phyloP scores from a whole-genome alignment of 2,888 invertebrate genomes.

The Dynastes hyllus region DNA sequence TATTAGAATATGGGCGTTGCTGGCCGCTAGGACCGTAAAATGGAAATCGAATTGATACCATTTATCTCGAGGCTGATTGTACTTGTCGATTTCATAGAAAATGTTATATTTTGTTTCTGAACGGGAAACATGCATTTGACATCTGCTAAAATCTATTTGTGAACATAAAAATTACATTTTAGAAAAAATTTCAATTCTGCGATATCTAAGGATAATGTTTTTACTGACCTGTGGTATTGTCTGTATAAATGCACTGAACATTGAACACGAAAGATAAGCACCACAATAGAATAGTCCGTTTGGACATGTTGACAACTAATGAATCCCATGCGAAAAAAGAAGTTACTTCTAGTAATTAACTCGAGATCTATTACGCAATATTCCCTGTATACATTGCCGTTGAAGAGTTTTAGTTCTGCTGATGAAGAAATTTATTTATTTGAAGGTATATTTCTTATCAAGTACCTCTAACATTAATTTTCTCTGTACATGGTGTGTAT shows the following conservation, averaged over 20 bases:
- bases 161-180: neutral
- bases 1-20: constrained; percentile 81
- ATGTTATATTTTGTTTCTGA: constrained; percentile 76
- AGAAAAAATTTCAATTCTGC: neutral
- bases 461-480: no score
- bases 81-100: constrained; percentile 72
- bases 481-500: no score
- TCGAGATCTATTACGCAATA: neutral
- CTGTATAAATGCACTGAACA: neutral
- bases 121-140: constrained; percentile 74
- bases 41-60: constrained; percentile 74
- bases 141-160: constrained; percentile 67
- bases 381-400: no score
- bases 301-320: neutral
- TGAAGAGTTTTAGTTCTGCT: no score
- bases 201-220: neutral
- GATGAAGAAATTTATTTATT: no score
- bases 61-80: constrained; percentile 60
- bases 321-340: neutral
- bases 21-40: constrained; percentile 78
- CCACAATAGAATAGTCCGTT: neutral
- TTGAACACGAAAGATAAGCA: neutral
- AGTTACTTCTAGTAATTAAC: neutral
- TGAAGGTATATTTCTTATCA: no score
- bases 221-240: neutral